Conservation (phyloP, 2,888 invertebrate species). For the Pristionchus exspectatus region DNA sequence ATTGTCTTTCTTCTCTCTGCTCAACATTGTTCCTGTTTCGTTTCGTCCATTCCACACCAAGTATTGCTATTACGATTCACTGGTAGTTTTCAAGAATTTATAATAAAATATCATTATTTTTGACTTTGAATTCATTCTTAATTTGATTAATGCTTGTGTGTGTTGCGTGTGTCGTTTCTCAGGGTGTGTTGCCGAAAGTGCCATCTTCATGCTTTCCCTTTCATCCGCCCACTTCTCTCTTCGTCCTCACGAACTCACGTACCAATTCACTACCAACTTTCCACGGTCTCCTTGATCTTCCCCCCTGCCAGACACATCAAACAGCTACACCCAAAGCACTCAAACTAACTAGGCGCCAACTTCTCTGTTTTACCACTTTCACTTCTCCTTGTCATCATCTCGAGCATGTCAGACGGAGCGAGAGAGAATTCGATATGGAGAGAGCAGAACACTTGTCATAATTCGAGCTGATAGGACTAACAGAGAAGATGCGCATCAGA, state of each 20-base stretch:
- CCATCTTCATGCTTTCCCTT: not conserved
- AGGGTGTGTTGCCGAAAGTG: not conserved
- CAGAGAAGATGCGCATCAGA: not conserved
- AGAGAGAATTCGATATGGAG: not conserved
- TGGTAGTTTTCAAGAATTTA: not conserved
- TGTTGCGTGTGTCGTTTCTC: too few species aligned
- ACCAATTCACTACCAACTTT: not conserved
- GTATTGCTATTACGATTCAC: not conserved
- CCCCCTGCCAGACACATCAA: slow-evolving; percentile 6
- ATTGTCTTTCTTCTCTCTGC: not conserved
- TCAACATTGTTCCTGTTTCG: not conserved
- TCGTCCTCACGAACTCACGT: not conserved
- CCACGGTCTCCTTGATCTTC: slow-evolving; percentile 16
- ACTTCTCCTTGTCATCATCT: not conserved
- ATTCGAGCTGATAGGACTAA: not conserved
- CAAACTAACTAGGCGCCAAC: not conserved
- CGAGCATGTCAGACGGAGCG: not conserved
- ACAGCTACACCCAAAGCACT: slow-evolving; percentile 22
- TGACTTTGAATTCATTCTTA: not conserved
- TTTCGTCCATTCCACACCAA: not conserved
- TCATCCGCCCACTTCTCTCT: not conserved
- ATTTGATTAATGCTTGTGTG: not conserved
- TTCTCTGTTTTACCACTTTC: slow-evolving; percentile 21
- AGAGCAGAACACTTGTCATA: not conserved
- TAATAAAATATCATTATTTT: too few species aligned